Percentiles rank a stretch among this genome's conserved stretches.
These are phyloP conservation scores for Nephrotoma appendiculata DNA, from an alignment of 2,888 invertebrate species.

Conservation along the genomic window DNA sequence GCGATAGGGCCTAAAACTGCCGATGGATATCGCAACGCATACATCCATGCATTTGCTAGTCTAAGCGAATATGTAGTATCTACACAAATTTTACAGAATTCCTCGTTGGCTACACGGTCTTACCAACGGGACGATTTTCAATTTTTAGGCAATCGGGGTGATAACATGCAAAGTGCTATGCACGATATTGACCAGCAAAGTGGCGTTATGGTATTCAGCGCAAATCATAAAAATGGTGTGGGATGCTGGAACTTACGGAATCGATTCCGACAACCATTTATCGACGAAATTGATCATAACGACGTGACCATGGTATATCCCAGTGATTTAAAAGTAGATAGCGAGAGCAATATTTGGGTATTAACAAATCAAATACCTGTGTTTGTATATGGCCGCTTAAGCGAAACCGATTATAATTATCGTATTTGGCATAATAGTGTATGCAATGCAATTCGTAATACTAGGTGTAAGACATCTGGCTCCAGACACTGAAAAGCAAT, in stretches of 20 bases:
- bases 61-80: conserved; percentile 48
- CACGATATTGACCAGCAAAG: conserved; percentile 46
- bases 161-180: conserved; percentile 49
- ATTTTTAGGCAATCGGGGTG: conserved; percentile 49
- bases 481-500: conserved; percentile 13
- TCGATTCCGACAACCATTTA: conserved; percentile 29
- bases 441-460: not conserved
- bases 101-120: conserved; percentile 35
- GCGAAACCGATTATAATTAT: conserved; percentile 47
- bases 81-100: conserved; percentile 43
- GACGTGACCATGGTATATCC: not conserved
- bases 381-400: conserved; percentile 24
- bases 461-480: conserved; percentile 26
- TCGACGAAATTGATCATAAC: conserved; percentile 17
- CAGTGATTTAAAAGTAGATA: conserved; percentile 2
- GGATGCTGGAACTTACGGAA: conserved; percentile 57
- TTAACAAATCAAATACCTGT: conserved; percentile 44
- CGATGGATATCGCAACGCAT: not conserved
- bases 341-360: conserved; percentile 6
- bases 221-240: conserved; percentile 54
- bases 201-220: conserved; percentile 51
- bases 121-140: conserved; percentile 40
- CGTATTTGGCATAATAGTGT: conserved; percentile 34
- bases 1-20: conserved; percentile 38
- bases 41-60: not conserved